phyloP scores from a whole-genome alignment of 2,797 vertebrate species.

The Notamacropus eugenii region DNA sequence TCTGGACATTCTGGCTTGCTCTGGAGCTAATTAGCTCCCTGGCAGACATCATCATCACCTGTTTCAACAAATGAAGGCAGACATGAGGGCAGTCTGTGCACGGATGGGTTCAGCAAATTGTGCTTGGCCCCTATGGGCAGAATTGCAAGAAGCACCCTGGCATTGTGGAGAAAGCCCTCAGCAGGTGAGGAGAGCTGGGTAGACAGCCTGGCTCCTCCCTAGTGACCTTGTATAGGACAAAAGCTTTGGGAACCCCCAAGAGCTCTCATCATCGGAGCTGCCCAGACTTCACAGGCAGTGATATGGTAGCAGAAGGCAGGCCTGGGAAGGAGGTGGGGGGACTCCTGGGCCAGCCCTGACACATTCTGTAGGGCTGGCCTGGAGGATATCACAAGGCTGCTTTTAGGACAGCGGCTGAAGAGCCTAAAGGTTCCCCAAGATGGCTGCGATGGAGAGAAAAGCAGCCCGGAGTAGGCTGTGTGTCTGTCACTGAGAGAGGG shows the following conservation, averaged over 20 bases:
- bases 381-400: background rate
- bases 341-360: background rate
- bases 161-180: background rate
- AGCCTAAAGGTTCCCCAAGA: background rate
- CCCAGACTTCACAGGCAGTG: too few relatives aligned
- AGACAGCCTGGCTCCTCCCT: background rate
- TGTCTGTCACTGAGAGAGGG: background rate
- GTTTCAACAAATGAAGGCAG: background rate
- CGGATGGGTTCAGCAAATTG: too few relatives aligned
- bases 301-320: too few relatives aligned
- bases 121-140: background rate
- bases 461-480: too few relatives aligned
- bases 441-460: too few relatives aligned
- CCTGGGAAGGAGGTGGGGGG: too few relatives aligned
- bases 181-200: background rate
- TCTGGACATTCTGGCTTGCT: background rate
- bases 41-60: too few relatives aligned
- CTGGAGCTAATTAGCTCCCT: background rate
- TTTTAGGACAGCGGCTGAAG: background rate
- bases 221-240: background rate
- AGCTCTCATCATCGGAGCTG: background rate
- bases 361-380: background rate
- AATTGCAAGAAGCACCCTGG: background rate
- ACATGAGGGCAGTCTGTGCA: background rate
- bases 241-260: background rate